Evolutionary conservation across 2,113 vertebrate species (phyloP).

Genomic region (Colaptes auratus): DNA sequence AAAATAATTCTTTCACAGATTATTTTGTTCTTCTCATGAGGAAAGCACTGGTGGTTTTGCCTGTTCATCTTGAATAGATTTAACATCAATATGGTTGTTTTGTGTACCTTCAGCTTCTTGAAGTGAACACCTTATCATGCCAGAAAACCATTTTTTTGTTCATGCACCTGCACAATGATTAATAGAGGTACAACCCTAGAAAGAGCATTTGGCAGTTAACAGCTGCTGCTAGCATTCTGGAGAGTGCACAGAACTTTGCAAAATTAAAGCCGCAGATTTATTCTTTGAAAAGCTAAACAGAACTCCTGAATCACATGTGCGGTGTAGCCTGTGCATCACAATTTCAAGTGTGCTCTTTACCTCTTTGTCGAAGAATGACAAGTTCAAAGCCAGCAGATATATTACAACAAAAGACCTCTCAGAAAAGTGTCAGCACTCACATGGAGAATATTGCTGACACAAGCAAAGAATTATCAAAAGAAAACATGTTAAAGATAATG

Average conservation of each 20-base stretch:
- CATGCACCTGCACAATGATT: conserved; percentile 60
- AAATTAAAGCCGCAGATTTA: conserved; percentile 51
- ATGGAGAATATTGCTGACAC: background rate
- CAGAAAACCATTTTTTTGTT: conserved; percentile 33
- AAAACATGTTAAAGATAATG: background rate
- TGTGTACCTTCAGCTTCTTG: conserved; percentile 9
- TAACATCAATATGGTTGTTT: conserved; percentile 33
- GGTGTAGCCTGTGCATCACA: background rate
- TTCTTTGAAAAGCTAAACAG: conserved; percentile 22
- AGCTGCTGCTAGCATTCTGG: conserved; percentile 59
- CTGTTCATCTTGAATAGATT: conserved; percentile 3
- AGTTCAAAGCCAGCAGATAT: conserved; percentile 38
- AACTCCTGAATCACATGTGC: conserved; percentile 43
- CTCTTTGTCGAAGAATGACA: conserved; percentile 9
- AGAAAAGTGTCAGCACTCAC: conserved; percentile 4
- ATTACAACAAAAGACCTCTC: conserved; percentile 26
- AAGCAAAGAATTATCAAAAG: conserved; percentile 23
- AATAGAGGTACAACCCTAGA: conserved; percentile 49
- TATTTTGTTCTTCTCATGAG: background rate
- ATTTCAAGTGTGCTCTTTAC: conserved; percentile 24
- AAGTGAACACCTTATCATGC: conserved; percentile 36
- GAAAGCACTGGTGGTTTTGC: background rate
- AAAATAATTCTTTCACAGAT: conserved; percentile 9
- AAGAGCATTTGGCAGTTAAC: conserved; percentile 62
- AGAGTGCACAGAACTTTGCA: conserved; percentile 58